Evolutionary conservation across 2,113 vertebrate species (phyloP).

Genomic region (Rhea pennata): DNA sequence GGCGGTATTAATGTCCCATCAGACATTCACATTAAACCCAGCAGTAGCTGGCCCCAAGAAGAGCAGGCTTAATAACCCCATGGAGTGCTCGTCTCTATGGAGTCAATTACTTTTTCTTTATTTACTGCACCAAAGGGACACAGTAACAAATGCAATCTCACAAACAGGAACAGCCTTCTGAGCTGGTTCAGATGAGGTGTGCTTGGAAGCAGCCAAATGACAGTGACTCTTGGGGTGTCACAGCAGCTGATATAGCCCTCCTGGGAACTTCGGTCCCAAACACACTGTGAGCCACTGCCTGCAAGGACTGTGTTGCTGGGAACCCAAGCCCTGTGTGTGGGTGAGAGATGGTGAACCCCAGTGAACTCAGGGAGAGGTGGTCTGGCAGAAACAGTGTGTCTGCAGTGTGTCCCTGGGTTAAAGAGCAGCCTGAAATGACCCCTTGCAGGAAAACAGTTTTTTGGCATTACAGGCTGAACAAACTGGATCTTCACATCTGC

Average conservation of each 20-base stretch:
- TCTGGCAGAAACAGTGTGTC: not conserved
- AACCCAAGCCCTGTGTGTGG: not conserved
- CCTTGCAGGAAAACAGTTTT: not conserved
- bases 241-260: accelerated
- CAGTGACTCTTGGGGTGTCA: not conserved
- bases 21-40: accelerated
- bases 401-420: not conserved
- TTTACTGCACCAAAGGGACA: not conserved
- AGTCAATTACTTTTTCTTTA: not conserved
- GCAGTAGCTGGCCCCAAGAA: not conserved
- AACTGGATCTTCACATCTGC: not conserved
- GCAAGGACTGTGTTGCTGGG: not conserved
- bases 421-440: not conserved
- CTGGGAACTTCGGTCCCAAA: not conserved
- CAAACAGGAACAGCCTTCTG: not conserved
- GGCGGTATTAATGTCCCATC: accelerated
- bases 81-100: not conserved
- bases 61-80: not conserved
- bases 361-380: not conserved
- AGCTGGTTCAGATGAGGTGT: not conserved
- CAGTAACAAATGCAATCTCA: not conserved
- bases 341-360: not conserved
- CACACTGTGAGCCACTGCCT: not conserved
- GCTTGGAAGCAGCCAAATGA: not conserved
- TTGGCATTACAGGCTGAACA: not conserved